Evolutionary conservation across 2,888 invertebrate genomes (phyloP).

Genomic region (Chrysolina americana): DNA sequence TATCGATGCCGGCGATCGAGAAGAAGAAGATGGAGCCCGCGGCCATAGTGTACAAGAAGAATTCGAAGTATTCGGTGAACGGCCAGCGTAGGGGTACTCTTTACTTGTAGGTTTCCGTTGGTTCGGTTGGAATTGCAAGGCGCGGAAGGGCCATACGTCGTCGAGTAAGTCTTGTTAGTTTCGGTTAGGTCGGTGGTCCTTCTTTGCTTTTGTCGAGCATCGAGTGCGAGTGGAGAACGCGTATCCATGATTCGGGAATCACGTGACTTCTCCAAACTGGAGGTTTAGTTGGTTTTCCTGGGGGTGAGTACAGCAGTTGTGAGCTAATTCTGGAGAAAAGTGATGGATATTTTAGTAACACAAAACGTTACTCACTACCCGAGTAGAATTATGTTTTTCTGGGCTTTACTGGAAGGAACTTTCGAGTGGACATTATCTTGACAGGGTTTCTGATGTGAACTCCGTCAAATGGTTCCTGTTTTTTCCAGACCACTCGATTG

Average conservation of each 20-base stretch:
- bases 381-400: too few species aligned
- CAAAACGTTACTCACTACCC: too few species aligned
- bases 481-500: too few species aligned
- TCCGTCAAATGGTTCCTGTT: too few species aligned
- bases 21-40: conserved; percentile 66
- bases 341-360: too few species aligned
- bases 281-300: too few species aligned
- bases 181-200: background rate
- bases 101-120: conserved; percentile 67
- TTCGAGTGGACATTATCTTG: too few species aligned
- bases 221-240: background rate
- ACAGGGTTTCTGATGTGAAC: too few species aligned
- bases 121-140: background rate
- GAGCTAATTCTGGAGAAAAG: too few species aligned
- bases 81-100: conserved; percentile 65
- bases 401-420: too few species aligned
- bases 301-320: too few species aligned
- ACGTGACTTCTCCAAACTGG: too few species aligned
- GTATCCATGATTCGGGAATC: background rate
- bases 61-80: conserved; percentile 70
- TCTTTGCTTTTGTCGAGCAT: background rate
- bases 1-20: conserved; percentile 62
- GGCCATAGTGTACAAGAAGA: conserved; percentile 70
- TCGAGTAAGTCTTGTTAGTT: background rate
- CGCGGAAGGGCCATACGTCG: background rate